Base-by-base conservation (phyloP, 2,113 vertebrate genomes). In the Nothobranchius kuhntae region DNA sequence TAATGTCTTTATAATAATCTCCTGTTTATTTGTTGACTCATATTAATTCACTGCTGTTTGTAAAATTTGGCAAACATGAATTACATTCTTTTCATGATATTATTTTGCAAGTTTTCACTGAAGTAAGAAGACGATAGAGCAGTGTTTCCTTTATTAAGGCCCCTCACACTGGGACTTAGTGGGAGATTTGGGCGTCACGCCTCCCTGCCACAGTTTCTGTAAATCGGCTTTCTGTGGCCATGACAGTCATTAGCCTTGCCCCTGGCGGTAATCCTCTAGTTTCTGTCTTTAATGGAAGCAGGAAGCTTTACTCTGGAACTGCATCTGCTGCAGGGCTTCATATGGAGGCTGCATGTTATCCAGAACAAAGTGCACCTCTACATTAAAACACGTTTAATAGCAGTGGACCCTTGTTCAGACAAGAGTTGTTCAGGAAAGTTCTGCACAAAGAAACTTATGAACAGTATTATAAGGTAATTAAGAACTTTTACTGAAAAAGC, bases 151-250 rank as follows among this genome's bases (percentile, higher is more conserved):
- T 88, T 90, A 89, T 90, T 89, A 88, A 76, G 74, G 84, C 69
- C 70, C 75, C 76, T 88, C 87, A 84, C 77, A 60, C 69, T 72
- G 75, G 77, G 85, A 88, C 83, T 90, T 89, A 89, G 86, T 72
- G 67, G 83, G 83, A 89, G 90, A 90, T 87, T 88, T 87, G 75
- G 84, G 88, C 84, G 87, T 91, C 87, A 88, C 78, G 88, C 89
- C 83, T 87, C 71, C 68, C 81, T 83, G 86, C 88, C 71, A 81
- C 83, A 63, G 85, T 87, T 85, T 86, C 81, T 69, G 76, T 80
- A 90, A 91, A 91, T 90, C 90, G 89, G 88, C 88, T 91, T 91
- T 89, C 86, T 87, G 83, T 78, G 68, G 81, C 89, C 88, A 86
- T 87, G 84, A 89, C 88, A 88, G 90, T 89, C 89, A 91, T 91